These are phyloP conservation scores for Amblyjoppa fuscipennis DNA, from an alignment of 2,888 invertebrate species.

Conservation along the genomic window DNA sequence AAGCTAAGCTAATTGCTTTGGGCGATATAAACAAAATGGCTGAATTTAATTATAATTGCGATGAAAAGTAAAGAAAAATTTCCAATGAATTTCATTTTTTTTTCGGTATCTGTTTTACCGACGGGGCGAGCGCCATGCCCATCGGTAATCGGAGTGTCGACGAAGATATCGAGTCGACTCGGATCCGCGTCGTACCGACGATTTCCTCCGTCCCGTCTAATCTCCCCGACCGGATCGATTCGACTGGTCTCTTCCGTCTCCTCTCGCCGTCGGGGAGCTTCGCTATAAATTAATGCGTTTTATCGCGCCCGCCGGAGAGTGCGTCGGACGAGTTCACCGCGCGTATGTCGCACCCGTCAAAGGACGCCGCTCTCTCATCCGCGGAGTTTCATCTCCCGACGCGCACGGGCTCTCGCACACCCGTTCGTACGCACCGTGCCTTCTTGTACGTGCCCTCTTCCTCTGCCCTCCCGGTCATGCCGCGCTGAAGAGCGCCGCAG, in stretches of 20 bases:
- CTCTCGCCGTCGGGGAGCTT: conserved; percentile 44
- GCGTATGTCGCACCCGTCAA: conserved; percentile 73
- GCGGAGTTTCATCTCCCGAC: conserved; percentile 6
- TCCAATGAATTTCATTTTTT: no score
- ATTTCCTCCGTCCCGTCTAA: conserved; percentile 67
- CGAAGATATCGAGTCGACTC: neutral
- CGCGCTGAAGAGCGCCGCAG: conserved; percentile 14
- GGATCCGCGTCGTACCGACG: neutral
- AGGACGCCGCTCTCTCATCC: conserved; percentile 73
- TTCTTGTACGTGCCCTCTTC: conserved; percentile 61
- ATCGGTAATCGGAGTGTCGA: no score
- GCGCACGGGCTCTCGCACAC: conserved; percentile 34
- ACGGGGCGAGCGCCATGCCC: no score
- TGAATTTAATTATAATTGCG: no score
- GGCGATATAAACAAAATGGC: no score
- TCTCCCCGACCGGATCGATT: conserved; percentile 77
- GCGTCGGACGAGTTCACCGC: conserved; percentile 71
- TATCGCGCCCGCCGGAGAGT: conserved; percentile 76
- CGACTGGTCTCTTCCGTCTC: conserved; percentile 56
- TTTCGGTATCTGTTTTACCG: no score
- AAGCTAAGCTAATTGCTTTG: no score
- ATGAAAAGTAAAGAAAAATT: no score
- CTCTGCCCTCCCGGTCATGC: neutral
- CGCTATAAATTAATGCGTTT: conserved; percentile 81
- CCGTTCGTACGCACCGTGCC: conserved; percentile 57